Conservation (phyloP, 2,888 invertebrate genomes). For the Polia nebulosa region DNA sequence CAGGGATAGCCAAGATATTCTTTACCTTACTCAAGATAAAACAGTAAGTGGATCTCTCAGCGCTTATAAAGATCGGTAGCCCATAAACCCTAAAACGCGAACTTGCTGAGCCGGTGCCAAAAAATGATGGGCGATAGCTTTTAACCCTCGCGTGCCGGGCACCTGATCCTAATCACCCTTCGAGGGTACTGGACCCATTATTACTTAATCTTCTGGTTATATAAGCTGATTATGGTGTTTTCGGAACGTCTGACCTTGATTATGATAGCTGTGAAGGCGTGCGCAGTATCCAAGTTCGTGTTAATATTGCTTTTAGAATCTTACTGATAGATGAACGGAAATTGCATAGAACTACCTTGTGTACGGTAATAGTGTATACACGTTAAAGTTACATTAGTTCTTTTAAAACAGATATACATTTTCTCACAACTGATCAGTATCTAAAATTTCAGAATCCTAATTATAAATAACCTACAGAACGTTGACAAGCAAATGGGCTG, state of each 20-base stretch:
- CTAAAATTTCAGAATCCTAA: too few relatives aligned
- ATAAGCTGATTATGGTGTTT: constrained; percentile 55
- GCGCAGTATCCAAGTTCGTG: constrained; percentile 24
- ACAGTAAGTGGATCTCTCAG: constrained; percentile 47
- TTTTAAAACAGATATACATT: too few relatives aligned
- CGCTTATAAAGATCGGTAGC: constrained; percentile 45
- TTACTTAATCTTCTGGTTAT: constrained; percentile 65
- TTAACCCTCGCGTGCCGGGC: constrained; percentile 53
- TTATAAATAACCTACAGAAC: too few relatives aligned
- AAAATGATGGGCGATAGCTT: constrained; percentile 57
- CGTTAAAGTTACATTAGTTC: not conserved
- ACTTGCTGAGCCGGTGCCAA: constrained; percentile 46
- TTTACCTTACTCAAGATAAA: constrained; percentile 42
- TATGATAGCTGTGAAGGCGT: constrained; percentile 52
- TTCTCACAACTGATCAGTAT: too few relatives aligned
- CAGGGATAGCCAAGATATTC: constrained; percentile 18
- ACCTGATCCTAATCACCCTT: constrained; percentile 57
- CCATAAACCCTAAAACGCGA: constrained; percentile 31
- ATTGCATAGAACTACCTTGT: constrained; percentile 26
- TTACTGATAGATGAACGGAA: constrained; percentile 21
- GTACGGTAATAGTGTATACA: not conserved
- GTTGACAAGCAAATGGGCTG: constrained; percentile 17
- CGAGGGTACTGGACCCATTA: constrained; percentile 61
- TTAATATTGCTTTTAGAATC: constrained; percentile 33
- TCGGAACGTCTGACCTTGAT: constrained; percentile 50